Evolutionary conservation across 2,888 invertebrate species (phyloP), one percentile per base, ranked within the genome.

Genomic region (Rambutsinella grinnellia): DNA sequence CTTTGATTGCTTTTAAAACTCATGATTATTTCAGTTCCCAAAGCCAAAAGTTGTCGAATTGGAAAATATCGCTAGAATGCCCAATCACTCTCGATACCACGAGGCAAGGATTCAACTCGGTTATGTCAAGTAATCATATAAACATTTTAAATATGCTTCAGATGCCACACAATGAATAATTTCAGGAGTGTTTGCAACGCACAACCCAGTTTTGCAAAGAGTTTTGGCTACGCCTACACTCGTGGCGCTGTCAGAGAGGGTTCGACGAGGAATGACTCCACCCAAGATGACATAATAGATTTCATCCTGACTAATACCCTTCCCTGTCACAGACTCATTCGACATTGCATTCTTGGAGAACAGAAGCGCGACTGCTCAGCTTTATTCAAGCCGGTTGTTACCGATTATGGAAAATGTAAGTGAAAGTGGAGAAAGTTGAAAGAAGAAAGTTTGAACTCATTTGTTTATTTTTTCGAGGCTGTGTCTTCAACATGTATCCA

Each of bases 401-500:
- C 94, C 0, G 94, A 94, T 83, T 94, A 94, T 85, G 94, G 94
- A 0, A 88, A 94, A 2, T 95, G 94, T 85, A 67, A 26, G 60
- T 57, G n/a, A 19, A 47, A 21, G 17, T 54, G 44, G 17, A 27
- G 3, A n/a, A 1, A 27, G 13, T 15, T 53, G 17, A n/a, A 46
- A 24, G 15, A 23, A 28, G 15, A 21, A 61, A 6, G 17, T 58
- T 15, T 0, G 15, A 26, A 24, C 27, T 26, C 3, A 13, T 44
- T 44, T 19, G 10, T 47, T 10, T 26, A 21, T n/a, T n/a, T 21
- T 65, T 46, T 19, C n/a, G 15, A 68, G 75, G 79, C 85, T 95
- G 94, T 85, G 92, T 93, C 1, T 95, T 95, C 85, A 95, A 95
- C 85, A 90, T 91, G 10, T 89, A 94, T 2, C 92, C 93, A 78